A percentile compares a stretch with the other conserved stretches of the same genome.
Evolutionary conservation across 2,113 vertebrate genomes (phyloP).

Genomic region (Serranochromis macrocephalus): DNA sequence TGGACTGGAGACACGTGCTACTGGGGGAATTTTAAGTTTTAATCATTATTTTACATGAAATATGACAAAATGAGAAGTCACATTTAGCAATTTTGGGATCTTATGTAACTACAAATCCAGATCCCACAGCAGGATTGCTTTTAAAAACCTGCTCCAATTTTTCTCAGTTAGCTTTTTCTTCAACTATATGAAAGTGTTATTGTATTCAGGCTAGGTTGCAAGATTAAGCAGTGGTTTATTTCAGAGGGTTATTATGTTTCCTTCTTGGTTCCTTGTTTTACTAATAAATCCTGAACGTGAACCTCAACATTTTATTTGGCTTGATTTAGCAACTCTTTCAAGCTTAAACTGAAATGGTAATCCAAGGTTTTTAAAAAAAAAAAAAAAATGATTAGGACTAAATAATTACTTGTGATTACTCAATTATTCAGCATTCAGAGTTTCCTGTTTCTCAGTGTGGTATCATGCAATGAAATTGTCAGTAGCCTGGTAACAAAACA

Average conservation of each 20-base stretch:
- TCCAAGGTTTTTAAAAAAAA: neutral
- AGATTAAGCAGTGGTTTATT: neutral
- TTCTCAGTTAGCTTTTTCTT: neutral
- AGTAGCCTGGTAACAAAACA: neutral
- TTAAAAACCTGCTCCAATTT: neutral
- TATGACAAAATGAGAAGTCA: neutral
- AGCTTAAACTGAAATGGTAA: neutral
- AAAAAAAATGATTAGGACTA: neutral
- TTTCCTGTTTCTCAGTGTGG: neutral
- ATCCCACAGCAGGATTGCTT: neutral
- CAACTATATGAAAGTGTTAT: neutral
- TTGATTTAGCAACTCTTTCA: neutral
- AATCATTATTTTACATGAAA: neutral
- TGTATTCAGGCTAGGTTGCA: neutral
- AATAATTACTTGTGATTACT: neutral
- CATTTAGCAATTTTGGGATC: neutral
- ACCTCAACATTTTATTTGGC: neutral
- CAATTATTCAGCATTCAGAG: neutral
- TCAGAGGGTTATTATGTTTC: neutral
- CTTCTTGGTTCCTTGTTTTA: neutral
- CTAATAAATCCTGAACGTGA: neutral
- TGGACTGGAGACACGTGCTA: neutral
- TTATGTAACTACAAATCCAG: neutral
- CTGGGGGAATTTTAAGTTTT: neutral
- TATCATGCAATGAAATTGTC: neutral